Conservation (phyloP, 2,797 vertebrate genomes). For the Etheostoma perlongum region DNA sequence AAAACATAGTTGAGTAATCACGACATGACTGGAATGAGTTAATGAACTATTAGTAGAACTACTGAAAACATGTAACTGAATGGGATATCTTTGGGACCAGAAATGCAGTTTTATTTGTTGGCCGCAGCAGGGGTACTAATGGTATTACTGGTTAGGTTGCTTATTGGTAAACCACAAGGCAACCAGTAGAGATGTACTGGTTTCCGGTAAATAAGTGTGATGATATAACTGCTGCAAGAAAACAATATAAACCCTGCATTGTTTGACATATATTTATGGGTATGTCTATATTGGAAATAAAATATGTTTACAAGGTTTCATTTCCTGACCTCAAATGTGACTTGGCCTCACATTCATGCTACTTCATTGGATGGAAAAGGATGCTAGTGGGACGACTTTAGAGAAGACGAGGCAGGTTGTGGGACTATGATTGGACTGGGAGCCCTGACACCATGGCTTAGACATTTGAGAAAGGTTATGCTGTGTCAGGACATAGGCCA, state of each 20-base stretch:
- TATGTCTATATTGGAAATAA: not conserved
- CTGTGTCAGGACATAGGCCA: conserved; percentile 66
- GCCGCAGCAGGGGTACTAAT: not conserved
- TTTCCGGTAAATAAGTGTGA: not conserved
- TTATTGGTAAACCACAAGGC: not conserved
- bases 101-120: not conserved
- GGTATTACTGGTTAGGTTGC: not conserved
- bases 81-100: not conserved
- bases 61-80: not conserved
- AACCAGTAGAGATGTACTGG: not conserved
- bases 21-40: not conserved
- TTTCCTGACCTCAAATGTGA: conserved; percentile 4
- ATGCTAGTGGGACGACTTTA: not conserved
- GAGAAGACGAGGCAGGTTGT: not conserved
- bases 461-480: conserved; percentile 74
- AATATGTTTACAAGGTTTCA: not conserved
- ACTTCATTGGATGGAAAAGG: not conserved
- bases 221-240: not conserved
- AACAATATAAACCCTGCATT: not conserved
- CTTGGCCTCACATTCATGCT: not conserved
- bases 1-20: not conserved
- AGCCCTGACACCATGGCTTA: conserved; percentile 29
- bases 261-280: not conserved
- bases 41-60: not conserved
- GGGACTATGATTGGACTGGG: conserved; percentile 19